These are phyloP conservation scores for Gephyroberyx darwinii DNA, from an alignment of 2,797 vertebrate genomes.

Conservation along the genomic window DNA sequence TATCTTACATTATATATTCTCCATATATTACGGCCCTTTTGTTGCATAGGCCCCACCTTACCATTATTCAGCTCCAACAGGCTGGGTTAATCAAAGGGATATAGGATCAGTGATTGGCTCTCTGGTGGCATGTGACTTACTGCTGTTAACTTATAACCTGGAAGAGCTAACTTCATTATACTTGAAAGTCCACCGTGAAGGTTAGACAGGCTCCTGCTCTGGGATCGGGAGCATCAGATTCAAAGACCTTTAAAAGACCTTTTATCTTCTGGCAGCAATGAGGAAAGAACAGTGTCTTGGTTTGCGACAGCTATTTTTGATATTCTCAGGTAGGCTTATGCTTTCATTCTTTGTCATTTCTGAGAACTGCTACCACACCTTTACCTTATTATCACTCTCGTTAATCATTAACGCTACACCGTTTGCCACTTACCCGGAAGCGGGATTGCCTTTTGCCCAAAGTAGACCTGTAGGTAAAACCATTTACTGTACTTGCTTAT, in stretches of 20 bases:
- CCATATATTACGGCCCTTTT: not conserved
- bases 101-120: slow-evolving; percentile 60
- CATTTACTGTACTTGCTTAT: not conserved
- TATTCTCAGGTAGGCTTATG: slow-evolving; percentile 67
- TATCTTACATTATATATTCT: too few species aligned
- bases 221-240: slow-evolving; percentile 14
- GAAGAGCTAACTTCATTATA: slow-evolving; percentile 49
- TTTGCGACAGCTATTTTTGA: slow-evolving; percentile 58
- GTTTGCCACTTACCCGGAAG: slow-evolving; percentile 39
- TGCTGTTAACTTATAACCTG: slow-evolving; percentile 65
- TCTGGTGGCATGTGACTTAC: slow-evolving; percentile 68
- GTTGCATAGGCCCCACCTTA: not conserved
- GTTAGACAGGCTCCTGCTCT: slow-evolving; percentile 48
- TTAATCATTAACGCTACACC: slow-evolving; percentile 69
- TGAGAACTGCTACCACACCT: slow-evolving; percentile 65
- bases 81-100: slow-evolving; percentile 2
- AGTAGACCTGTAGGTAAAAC: slow-evolving; percentile 9
- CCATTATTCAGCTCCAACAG: not conserved
- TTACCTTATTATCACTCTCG: slow-evolving; percentile 30
- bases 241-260: not conserved
- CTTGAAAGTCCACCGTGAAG: slow-evolving; percentile 55
- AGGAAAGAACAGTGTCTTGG: not conserved
- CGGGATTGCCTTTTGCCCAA: not conserved
- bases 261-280: slow-evolving; percentile 37
- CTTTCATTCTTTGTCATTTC: slow-evolving; percentile 33